Evolutionary conservation across 1,140 invertebrate genomes (phyloP), one percentile per base, ranked within the genome.

Genomic region (Hesperophylax magnus): DNA sequence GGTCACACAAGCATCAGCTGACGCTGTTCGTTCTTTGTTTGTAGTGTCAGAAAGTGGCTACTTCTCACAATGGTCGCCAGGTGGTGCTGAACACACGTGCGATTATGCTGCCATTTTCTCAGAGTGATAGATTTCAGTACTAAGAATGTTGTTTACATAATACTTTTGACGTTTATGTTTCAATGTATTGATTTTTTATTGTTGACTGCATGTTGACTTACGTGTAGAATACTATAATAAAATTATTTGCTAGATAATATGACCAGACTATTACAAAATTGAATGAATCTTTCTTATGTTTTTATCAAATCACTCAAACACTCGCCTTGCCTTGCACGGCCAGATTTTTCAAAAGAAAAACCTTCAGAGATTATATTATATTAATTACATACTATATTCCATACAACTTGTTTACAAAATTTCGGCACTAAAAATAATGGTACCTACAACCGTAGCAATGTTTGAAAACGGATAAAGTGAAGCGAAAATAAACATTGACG

Each of bases 21-120:
- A 79, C 78, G 78, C 78, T 63, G 78, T 72, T 22, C 27, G n/a
- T 77, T 71, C 78, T 79, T 79, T 79, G 78, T 79, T 79, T 78
- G 77, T 67, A 69, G 58, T 78, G 77, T 69, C 77, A 78, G 77
- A 52, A 61, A 72, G 53, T 27, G n/a, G 34, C n/a, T 20, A 22
- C 2, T 24, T 22, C 61, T 31, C 47, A 18, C 8, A 31, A n/a
- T 20, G 17, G 63, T 52, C 77, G 77, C 60, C 31, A 78, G 77
- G 61, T 79, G 78, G n/a, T 67, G 20, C 53, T 72, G 65, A 58
- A 72, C 47, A 9, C 24, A 11, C 6, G n/a, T 22, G 6, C 67
- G 77, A 77, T 27, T 17, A 56, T 63, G 78, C 69, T 74, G 78
- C 78, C 34, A 67, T 24, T 65, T 18, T 8, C 22, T n/a, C 9